phyloP scores from a whole-genome alignment of 1,140 invertebrate species.

The Macrostomum lignano region DNA sequence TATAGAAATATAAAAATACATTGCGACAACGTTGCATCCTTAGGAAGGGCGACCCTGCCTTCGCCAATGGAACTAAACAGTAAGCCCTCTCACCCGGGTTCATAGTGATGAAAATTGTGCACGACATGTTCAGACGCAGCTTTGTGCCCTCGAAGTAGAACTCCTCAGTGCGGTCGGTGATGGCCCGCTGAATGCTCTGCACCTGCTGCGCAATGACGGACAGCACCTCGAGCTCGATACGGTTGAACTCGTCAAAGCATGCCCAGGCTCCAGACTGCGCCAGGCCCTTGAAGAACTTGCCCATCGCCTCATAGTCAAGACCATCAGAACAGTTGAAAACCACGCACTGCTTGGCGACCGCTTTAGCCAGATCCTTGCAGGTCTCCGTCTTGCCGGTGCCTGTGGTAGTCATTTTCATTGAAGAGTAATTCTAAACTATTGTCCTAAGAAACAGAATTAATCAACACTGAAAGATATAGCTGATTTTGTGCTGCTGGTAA shows the following conservation, averaged over 20 bases:
- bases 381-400: slow-evolving; percentile 29
- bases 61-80: not conserved
- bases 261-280: slow-evolving; percentile 27
- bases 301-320: slow-evolving; percentile 28
- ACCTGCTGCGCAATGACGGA: slow-evolving; percentile 27
- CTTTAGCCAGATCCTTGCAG: slow-evolving; percentile 29
- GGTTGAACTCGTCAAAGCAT: slow-evolving; percentile 28
- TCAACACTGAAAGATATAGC: too few species aligned
- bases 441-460: too few species aligned
- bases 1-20: too few species aligned
- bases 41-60: too few species aligned
- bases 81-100: slow-evolving; percentile 23
- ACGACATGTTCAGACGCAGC: slow-evolving; percentile 23
- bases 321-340: slow-evolving; percentile 30
- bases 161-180: slow-evolving; percentile 16
- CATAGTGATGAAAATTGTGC: slow-evolving; percentile 30
- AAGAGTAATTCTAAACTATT: too few species aligned
- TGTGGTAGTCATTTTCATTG: too few species aligned
- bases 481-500: too few species aligned
- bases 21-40: too few species aligned
- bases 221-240: slow-evolving; percentile 25
- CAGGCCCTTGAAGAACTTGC: slow-evolving; percentile 28
- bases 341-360: slow-evolving; percentile 29
- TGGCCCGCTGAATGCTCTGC: slow-evolving; percentile 25
- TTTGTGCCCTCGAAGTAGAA: slow-evolving; percentile 28